Conservation (phyloP, 2,888 invertebrate species). For the Erebia aethiops region DNA sequence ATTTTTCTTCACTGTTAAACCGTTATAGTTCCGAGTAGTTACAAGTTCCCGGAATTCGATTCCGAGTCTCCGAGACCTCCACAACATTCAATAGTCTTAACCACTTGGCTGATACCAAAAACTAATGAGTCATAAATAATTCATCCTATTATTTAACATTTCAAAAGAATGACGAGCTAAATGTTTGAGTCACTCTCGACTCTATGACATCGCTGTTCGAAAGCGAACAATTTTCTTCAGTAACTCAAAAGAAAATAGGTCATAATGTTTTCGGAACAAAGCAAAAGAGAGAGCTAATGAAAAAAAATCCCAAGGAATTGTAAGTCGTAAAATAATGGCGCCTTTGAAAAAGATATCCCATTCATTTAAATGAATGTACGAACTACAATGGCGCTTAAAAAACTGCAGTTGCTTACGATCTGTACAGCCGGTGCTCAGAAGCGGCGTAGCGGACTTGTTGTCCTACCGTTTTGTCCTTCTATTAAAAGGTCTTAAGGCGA, state of each 20-base stretch:
- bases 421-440: constrained; percentile 14
- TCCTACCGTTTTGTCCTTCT: constrained; percentile 29
- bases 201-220: not conserved
- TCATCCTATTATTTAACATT: not conserved
- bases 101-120: no score
- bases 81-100: no score
- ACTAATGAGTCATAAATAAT: not conserved
- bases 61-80: no score
- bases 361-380: constrained; percentile 46
- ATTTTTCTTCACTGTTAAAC: no score
- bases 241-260: constrained; percentile 36
- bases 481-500: no score
- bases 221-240: constrained; percentile 28
- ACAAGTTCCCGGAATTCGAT: no score
- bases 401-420: constrained; percentile 48
- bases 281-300: constrained; percentile 43
- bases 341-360: constrained; percentile 46
- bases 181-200: not conserved
- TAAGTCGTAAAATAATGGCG: constrained; percentile 46
- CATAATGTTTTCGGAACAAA: constrained; percentile 38
- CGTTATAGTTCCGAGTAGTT: no score
- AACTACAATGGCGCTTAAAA: constrained; percentile 43
- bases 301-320: constrained; percentile 42
- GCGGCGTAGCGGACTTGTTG: constrained; percentile 15
- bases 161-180: not conserved